These are phyloP conservation scores for Armadillidium nasatum DNA, from an alignment of 1,140 invertebrate genomes.

Conservation along the genomic window DNA sequence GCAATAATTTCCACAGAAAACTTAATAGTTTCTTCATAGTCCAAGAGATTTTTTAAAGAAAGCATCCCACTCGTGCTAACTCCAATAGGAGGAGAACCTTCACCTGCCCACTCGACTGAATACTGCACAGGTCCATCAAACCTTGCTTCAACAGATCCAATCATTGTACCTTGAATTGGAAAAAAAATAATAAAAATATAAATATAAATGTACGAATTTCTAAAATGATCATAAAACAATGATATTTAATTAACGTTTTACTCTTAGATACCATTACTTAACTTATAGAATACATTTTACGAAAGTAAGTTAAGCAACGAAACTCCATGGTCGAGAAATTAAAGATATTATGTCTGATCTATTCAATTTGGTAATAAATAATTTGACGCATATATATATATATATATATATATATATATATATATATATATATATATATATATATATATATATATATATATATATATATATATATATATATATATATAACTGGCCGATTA, in stretches of 20 bases:
- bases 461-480: not conserved
- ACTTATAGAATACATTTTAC: too few species aligned
- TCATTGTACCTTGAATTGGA: conserved; percentile 26
- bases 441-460: conserved; percentile 6
- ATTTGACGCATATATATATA: not conserved
- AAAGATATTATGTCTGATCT: too few species aligned
- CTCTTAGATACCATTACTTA: too few species aligned
- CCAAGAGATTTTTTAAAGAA: conserved; percentile 75
- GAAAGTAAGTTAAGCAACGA: too few species aligned
- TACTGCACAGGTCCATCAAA: conserved; percentile 39
- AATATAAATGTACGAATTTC: not conserved
- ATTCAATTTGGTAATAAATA: not conserved
- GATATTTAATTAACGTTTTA: not conserved
- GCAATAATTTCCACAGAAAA: conserved; percentile 85
- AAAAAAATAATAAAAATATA: not conserved
- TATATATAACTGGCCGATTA: too few species aligned
- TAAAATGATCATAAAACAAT: not conserved
- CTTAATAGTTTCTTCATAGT: conserved; percentile 73
- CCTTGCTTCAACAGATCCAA: conserved; percentile 39
- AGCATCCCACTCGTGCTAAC: conserved; percentile 79
- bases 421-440: conserved; percentile 8
- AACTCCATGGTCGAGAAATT: too few species aligned
- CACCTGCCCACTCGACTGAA: conserved; percentile 56
- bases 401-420: too few species aligned
- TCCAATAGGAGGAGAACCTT: conserved; percentile 78